Conservation (phyloP, 2,888 invertebrate species). For the Neoscelio sp. region DNA sequence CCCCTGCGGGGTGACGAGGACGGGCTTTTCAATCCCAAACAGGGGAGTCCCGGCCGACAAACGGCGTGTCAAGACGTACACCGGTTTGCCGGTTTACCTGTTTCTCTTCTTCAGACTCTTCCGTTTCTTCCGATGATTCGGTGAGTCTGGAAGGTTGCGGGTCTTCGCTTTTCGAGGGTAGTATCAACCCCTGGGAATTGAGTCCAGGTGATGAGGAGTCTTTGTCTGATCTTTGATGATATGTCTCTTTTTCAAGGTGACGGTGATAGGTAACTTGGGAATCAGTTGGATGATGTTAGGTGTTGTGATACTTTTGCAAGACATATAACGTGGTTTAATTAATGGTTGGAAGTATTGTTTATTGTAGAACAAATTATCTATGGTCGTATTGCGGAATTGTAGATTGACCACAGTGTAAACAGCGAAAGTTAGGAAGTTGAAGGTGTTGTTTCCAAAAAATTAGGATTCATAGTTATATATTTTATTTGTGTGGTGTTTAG, state of each 20-base stretch:
- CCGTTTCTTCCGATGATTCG: conserved; percentile 36
- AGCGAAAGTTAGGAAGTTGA: too few relatives aligned
- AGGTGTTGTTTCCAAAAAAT: too few relatives aligned
- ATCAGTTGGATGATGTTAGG: too few relatives aligned
- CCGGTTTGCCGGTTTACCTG: conserved; percentile 64
- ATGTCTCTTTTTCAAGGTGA: neutral
- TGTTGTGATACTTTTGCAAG: too few relatives aligned
- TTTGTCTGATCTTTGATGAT: conserved; percentile 46
- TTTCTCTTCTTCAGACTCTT: conserved; percentile 62
- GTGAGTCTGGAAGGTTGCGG: conserved; percentile 39
- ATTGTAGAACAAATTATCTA: too few relatives aligned
- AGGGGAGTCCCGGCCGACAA: conserved; percentile 31
- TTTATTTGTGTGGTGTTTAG: too few relatives aligned
- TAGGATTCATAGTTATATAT: too few relatives aligned
- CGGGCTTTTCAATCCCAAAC: conserved; percentile 37
- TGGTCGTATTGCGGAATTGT: too few relatives aligned
- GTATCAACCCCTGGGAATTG: conserved; percentile 70
- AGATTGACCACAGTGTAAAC: too few relatives aligned
- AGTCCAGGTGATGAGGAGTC: conserved; percentile 68
- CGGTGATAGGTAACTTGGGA: too few relatives aligned
- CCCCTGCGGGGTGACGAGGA: conserved; percentile 62
- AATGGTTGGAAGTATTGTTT: too few relatives aligned
- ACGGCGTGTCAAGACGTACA: conserved; percentile 46
- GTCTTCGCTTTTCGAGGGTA: conserved; percentile 42
- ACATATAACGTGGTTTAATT: too few relatives aligned